Evolutionary conservation across 2,888 invertebrate species (phyloP), one percentile per base, ranked within the genome.

Genomic region (Orchesellides sinensis): DNA sequence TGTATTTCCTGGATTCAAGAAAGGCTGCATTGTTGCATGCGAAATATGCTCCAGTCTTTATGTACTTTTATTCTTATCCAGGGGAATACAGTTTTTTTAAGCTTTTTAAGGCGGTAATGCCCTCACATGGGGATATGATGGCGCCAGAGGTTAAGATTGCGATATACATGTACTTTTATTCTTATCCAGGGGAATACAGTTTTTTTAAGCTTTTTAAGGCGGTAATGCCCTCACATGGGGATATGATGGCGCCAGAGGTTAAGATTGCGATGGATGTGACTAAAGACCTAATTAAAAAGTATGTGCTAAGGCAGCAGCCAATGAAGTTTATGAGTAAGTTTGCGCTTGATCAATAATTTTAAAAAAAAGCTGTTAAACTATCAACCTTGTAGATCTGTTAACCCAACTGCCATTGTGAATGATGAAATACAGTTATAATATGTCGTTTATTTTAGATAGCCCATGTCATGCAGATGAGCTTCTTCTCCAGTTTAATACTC

Each of bases 41-140:
- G 23, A 59, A 63, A 17, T 61, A 84, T 29, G 70, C 85, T 12
- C 82, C 84, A 10, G 74, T 79, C 17, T 85, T n/a, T n/a, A 61
- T 83, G 0, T 86, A 86, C 47, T 86, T 73, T 27, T 86, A 83
- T 49, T 70, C 70, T n/a, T 83, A 86, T 68, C 72, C 77, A 0
- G 83, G 82, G 32, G 84, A 85, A 17, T 82, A 82, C 25, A 86
- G 82, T 6, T 69, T 86, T 77, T 82, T 75, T 81, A 29, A 59
- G 75, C 6, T 85, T 6, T 74, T 85, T 21, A 80, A 80, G 23
- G 83, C 80, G 12, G 83, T 85, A 23, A 81, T 81, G 81, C 83
- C 73, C 10, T 32, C 68, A n/a, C 59, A 52, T 25, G 63, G 21
- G 19, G 84, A 77, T 19, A n/a, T 73, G 56, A 56, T 70, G 45